Evolutionary conservation across 2,113 vertebrate species (phyloP), one percentile per base, ranked within the genome.

Genomic region (Balaeniceps rex): DNA sequence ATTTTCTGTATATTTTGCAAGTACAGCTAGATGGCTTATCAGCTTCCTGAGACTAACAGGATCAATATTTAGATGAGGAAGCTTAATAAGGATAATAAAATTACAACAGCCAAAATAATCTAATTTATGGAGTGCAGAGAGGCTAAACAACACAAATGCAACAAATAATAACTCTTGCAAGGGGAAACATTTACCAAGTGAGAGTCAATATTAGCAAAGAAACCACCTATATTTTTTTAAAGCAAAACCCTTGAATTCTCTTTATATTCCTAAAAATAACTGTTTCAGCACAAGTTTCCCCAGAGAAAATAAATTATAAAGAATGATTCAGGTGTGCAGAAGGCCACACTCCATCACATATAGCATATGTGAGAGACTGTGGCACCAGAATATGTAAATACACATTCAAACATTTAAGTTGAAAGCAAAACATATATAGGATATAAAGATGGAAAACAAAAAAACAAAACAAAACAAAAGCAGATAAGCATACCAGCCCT

Each of bases 81-180:
- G 70, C 49, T 91, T 95, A 96, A 72, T 89, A 68, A 52, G 61
- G 52, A 36, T 89, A 93, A 96, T 60, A 80, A 87, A 91, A 96
- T 93, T 85, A 96, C 17, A 1, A 87, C 77, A 91, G 84, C 38
- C 77, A 87, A 89, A 89, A 91, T 93, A 93, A 95, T 65, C 87
- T 71, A 33, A 93, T 79, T 89, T 64, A 57, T 36, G 52, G 49
- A 72, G 44, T 8, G 14, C 63, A 85, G 49, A 36, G 57, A 87
- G 87, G 70, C 52, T 77, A 58, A 87, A 85, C 49, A 82, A 18
- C 47, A 85, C 28, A 78, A 81, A 66, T 26, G 36, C 34, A 42
- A 47, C 63, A 65, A 63, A 82, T 36, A n/a, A 25, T 71, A 95
- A 42, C 34, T 60, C 77, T 57, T 92, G 49, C 28, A 93, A 70